These are phyloP conservation scores for Sorex fumeus DNA, from an alignment of 2,113 vertebrate species.

Conservation along the genomic window DNA sequence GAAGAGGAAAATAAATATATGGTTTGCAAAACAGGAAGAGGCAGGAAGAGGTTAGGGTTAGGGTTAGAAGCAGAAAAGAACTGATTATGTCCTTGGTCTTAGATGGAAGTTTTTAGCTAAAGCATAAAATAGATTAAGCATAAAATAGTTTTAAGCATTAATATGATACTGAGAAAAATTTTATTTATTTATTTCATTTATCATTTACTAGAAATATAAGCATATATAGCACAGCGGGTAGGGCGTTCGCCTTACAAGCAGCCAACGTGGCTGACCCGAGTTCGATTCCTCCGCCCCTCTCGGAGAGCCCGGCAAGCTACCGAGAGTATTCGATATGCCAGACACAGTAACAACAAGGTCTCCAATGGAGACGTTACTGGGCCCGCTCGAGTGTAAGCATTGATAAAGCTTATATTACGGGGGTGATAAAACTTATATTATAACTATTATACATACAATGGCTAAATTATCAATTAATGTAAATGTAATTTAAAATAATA, in stretches of 20 bases:
- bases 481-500: conserved; percentile 22
- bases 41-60: background rate
- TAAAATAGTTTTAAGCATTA: background rate
- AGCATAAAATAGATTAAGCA: background rate
- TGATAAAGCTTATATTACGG: too few species aligned
- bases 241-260: too few species aligned
- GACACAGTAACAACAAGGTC: too few species aligned
- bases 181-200: conserved; percentile 15
- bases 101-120: background rate
- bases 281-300: too few species aligned
- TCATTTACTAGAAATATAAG: background rate
- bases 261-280: too few species aligned
- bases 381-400: too few species aligned
- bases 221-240: too few species aligned
- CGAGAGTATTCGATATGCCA: too few species aligned
- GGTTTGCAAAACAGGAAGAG: background rate
- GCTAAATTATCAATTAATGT: conserved; percentile 30
- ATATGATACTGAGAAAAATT: background rate
- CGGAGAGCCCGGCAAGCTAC: too few species aligned
- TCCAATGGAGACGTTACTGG: too few species aligned
- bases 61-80: background rate
- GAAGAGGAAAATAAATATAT: background rate
- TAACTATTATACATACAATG: background rate
- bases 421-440: too few species aligned
- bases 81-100: background rate